Base-by-base conservation (phyloP, 2,797 vertebrate species). In the Acipenser oxyrinchus region DNA sequence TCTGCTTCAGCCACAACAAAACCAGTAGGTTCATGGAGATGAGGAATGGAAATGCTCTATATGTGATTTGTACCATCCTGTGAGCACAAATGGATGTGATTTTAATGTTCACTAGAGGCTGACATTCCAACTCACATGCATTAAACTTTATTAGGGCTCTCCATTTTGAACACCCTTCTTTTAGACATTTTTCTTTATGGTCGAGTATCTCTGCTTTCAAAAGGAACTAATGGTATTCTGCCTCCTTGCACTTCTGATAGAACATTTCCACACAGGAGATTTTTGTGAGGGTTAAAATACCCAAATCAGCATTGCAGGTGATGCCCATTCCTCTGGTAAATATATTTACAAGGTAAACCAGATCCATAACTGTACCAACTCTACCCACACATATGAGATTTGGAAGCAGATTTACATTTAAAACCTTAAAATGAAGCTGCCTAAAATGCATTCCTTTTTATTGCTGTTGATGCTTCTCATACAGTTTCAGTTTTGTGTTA, bases 161-260 rank as follows among this genome's bases (percentile, higher is more conserved):
- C 12, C 7, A 58, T 58, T 58, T 58, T 58, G 9, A 58, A 58
- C 23, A n/a, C 55, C 51, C 23, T 62, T 62, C 6, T 37, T 23
- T 62, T 62, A 37, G 60, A 62, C 23, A 18, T n/a, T 18, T 37
- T 62, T 62, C 60, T 48, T 60, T 62, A 7, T 62, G 48, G 18
- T 62, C 18, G 11, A 7, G 18, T 62, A 18, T 62, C 48, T 9
- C 8, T 62, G 18, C 18, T 62, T 62, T 62, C 60, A 62, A 15
- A 8, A 62, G 48, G 18, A 62, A 37, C 15, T 37, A 58, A 58
- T 58, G 10, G 10, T n/a, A 58, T 58, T n/a, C 12, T 58, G 55
- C 55, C 55, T 58, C 55, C 15, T 58, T n/a, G 12, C 15, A n/a
- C 15, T 58, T 58, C 37, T 37, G 37, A 37, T 37, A 37, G 37